Conservation (phyloP, 1,140 invertebrate species). For the Aphaenogaster rudis region DNA sequence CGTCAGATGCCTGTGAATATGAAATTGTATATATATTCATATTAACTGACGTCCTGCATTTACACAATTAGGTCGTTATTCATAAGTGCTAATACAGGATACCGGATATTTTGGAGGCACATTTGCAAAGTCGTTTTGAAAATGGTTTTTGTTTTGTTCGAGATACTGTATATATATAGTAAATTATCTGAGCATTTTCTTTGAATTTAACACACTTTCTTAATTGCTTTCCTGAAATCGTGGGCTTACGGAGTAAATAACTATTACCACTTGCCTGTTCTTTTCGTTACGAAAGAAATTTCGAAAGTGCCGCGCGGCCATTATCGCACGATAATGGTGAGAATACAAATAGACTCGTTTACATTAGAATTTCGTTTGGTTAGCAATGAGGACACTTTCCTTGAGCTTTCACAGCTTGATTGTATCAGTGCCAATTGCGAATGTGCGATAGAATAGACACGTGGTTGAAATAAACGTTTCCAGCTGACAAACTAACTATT, state of each 20-base stretch:
- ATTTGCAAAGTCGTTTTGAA: not conserved
- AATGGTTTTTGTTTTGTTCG: not conserved
- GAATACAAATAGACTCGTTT: constrained; percentile 49
- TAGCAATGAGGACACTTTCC: not conserved
- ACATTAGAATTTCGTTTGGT: constrained; percentile 52
- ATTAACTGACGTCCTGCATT: not conserved
- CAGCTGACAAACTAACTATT: not conserved
- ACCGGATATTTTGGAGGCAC: not conserved
- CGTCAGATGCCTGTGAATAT: not conserved
- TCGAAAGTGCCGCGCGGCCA: not conserved
- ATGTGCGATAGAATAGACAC: not conserved
- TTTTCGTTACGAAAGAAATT: constrained; percentile 5
- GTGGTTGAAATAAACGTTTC: not conserved
- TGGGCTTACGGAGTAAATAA: not conserved
- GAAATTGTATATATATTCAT: not conserved
- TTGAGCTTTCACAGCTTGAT: not conserved
- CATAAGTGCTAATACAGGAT: not conserved
- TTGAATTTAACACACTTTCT: not conserved
- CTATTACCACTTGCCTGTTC: not conserved
- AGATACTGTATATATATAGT: too few species aligned
- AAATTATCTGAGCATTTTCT: not conserved
- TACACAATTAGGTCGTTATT: not conserved
- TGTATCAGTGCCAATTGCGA: not conserved
- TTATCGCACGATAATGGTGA: constrained; percentile 14
- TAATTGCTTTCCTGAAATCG: not conserved